Percentiles rank a stretch among this genome's conserved stretches.
Evolutionary conservation across 2,888 invertebrate species (phyloP).

Genomic region (Nymphalis urticae): DNA sequence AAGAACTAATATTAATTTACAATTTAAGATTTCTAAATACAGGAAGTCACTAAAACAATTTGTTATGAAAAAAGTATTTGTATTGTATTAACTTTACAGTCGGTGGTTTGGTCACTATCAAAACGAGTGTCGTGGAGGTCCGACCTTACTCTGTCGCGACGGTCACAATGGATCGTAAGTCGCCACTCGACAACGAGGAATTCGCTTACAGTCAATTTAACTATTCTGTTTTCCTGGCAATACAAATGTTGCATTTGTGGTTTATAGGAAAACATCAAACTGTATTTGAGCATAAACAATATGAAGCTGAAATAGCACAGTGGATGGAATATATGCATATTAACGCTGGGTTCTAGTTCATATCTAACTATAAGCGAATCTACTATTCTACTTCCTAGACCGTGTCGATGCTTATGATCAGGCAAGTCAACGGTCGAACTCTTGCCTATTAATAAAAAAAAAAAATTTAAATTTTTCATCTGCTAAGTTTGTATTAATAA

Average conservation of each 20-base stretch:
- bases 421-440: too few relatives aligned
- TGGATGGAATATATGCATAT: too few relatives aligned
- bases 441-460: too few relatives aligned
- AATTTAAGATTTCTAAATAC: not conserved
- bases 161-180: constrained; percentile 71
- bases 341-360: too few relatives aligned
- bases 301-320: too few relatives aligned
- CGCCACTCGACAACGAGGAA: constrained; percentile 48
- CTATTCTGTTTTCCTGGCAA: constrained; percentile 59
- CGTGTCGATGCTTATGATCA: too few relatives aligned
- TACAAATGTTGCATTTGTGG: constrained; percentile 45
- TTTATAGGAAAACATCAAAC: constrained; percentile 25
- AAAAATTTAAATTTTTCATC: too few relatives aligned
- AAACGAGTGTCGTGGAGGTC: constrained; percentile 22
- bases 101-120: constrained; percentile 30
- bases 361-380: too few relatives aligned
- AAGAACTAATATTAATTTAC: not conserved
- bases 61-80: not conserved
- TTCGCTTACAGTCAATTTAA: constrained; percentile 64
- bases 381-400: too few relatives aligned
- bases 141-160: constrained; percentile 52
- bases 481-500: too few relatives aligned
- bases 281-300: not conserved
- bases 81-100: constrained; percentile 28
- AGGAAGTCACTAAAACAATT: constrained; percentile 19